Evolutionary conservation across 2,888 invertebrate species (phyloP), one percentile per base, ranked within the genome.

Genomic region (Athrips mouffetella): DNA sequence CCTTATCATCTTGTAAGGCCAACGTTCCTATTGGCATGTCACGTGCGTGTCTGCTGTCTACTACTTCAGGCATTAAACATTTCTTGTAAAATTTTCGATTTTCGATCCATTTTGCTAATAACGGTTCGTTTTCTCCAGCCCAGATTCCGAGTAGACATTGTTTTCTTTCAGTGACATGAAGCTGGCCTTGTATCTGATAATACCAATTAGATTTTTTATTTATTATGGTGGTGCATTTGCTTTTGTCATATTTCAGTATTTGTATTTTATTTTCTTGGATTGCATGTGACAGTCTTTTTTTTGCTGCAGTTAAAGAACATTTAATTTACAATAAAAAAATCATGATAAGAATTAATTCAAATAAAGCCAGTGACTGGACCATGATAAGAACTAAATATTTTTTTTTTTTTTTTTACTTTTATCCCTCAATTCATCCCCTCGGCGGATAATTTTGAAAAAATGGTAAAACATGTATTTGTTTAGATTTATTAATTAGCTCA

Each of bases 231-330:
- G 16, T 25, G 7, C 8, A 4, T 10, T 7, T 40, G 3, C 20
- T 29, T 25, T 29, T 42, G 11, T 42, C n/a, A n/a, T 29, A 18
- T 42, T 29, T 18, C n/a, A 16, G 1, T n/a, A 42, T 48, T 1
- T 3, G 45, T 6, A 52, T 29, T 25, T 18, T 52, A 37, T 51
- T 48, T 29, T 48, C 18, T 25, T 48, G 8, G 16, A 52, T 53
- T 8, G 52, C 45, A 33, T 49, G 41, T 23, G 25, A 20, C 8
- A 40, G 41, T 15, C 20, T 23, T 21, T 23, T 13, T 16, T 29
- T 42, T 1, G 10, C 3, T n/a, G 56, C 48, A 4, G 37, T 15
- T 0, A 46, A 25, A n/a, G 56, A 53, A 31, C 53, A 56, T 29
- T 56, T 56, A 7, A 56, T 41, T 44, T 56, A n/a, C n/a, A n/a